Evolutionary conservation across 2,888 invertebrate genomes (phyloP).

Genomic region (Calameuta pallipes): DNA sequence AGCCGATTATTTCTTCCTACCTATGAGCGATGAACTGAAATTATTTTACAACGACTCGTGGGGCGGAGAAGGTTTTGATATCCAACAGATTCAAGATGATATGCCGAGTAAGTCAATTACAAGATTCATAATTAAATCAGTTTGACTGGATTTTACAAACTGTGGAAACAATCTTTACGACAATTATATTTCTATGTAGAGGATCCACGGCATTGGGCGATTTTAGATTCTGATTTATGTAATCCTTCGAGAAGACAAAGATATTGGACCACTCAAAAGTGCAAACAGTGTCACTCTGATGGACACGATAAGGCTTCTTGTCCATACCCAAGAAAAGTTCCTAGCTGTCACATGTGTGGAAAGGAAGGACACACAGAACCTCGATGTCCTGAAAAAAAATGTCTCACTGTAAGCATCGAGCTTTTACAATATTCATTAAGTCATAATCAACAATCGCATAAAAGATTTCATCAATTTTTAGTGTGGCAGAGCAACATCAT

Average conservation of each 20-base stretch:
- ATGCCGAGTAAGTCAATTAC: conserved; percentile 73
- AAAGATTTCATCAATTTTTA: conserved; percentile 60
- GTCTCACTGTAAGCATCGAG: conserved; percentile 72
- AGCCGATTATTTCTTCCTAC: conserved; percentile 44
- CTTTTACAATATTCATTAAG: neutral
- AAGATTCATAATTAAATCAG: neutral
- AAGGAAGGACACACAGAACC: conserved; percentile 73
- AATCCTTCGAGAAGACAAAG: conserved; percentile 26
- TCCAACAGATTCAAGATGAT: conserved; percentile 70
- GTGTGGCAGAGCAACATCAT: conserved; percentile 71
- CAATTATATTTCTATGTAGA: conserved; percentile 31
- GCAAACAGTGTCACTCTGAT: conserved; percentile 73
- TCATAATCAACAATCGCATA: neutral
- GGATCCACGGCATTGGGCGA: conserved; percentile 54
- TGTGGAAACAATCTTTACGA: neutral
- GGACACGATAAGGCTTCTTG: conserved; percentile 76
- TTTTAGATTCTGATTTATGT: conserved; percentile 50
- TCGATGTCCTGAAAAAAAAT: conserved; percentile 77
- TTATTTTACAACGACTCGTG: conserved; percentile 76
- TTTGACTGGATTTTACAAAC: neutral
- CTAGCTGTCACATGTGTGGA: conserved; percentile 78
- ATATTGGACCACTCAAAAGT: conserved; percentile 54
- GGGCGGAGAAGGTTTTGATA: conserved; percentile 74
- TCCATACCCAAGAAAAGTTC: conserved; percentile 67
- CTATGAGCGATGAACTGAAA: conserved; percentile 68